Evolutionary conservation across 2,888 invertebrate species (phyloP), one percentile per base, ranked within the genome.

Genomic region (Athalia cordata): DNA sequence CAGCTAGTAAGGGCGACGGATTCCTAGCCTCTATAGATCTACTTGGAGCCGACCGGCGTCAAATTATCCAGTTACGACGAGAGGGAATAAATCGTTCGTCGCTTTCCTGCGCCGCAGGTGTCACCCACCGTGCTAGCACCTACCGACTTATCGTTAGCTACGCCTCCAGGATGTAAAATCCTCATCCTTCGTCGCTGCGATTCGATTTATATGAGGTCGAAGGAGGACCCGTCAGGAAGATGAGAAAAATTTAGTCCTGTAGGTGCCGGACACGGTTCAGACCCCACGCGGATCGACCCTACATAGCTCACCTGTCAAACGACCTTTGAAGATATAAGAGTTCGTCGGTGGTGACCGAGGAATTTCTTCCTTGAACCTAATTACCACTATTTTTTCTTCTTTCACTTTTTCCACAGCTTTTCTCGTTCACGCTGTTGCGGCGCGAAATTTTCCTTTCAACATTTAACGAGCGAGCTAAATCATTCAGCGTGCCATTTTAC

Each of bases 81-180:
- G 62, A 75, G 75, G 75, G 62, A 75, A 75, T 75, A 75, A 75
- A 75, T 75, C 64, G 62, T 62, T 75, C 75, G 57, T 72, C 72
- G 72, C 59, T 72, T 72, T 52, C 72, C 72, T 59, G 72, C 72
- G 62, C 75, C 62, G 64, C 75, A 75, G 75, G 64, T 75, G 75
- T 75, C 75, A 64, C 59, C 59, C 13, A 29, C 47, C 5, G 61
- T 15, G 13, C 64, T 57, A 70, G 57, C 49, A 50, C 6, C 74
- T 50, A 45, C 15, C 61, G n/a, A 15, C 62, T 29, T 29, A 29
- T 29, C 29, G 29, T 29, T 29, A 29, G 29, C 29, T 29, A 29
- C 13, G 62, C 62, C 62, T n/a, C 9, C 29, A 5, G 62, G 13
- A 7, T 62, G n/a, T 8, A 8, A 8, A 3, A 13, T 13, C 62